Evolutionary conservation across 2,797 vertebrate genomes (phyloP), one percentile per base, ranked within the genome.

Genomic region (Mareca penelope): DNA sequence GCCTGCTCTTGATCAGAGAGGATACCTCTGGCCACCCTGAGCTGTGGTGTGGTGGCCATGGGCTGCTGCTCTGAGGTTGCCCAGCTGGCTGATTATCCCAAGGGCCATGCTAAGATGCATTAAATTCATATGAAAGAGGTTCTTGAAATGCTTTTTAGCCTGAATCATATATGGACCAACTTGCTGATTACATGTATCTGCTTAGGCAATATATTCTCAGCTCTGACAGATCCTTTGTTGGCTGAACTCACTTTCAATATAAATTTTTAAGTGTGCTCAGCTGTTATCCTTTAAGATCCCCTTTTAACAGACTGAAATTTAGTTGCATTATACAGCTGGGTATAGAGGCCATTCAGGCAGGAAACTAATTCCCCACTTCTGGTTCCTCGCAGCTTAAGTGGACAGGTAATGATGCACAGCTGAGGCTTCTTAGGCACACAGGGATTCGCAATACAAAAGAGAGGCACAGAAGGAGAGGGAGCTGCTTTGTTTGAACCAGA

Each of bases 401-500:
- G 9, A 1, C 21, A 77, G n/a, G 37, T 16, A 65, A 64, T 16
- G 46, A 82, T 50, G 37, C 10, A 9, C 28, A 63, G 33, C 56
- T 80, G 64, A 68, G 31, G 6, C 23, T 48, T 37, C 5, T 69
- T 3, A 26, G 50, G 59, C 9, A 9, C 5, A 7, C 6, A 22
- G 52, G 39, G 31, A 53, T 22, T 23, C 12, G 13, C 2, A 4
- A 4, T 7, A 15, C 22, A 35, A 61, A 59, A 7, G 8, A 52
- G 56, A 88, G n/a, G 37, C 48, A 46, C 3, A 28, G 37, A 6
- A 40, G 0, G 1, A 7, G 2, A 10, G 1, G 2, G 5, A 9
- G 0, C 0, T 40, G 16, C 2, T 39, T 65, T 82, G 46, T 28
- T 2, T 33, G 42, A 63, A 42, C 1, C 5, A 0, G 1, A 6